Base-by-base conservation (phyloP, 2,888 invertebrate species). In the Acrocera orbiculus region DNA sequence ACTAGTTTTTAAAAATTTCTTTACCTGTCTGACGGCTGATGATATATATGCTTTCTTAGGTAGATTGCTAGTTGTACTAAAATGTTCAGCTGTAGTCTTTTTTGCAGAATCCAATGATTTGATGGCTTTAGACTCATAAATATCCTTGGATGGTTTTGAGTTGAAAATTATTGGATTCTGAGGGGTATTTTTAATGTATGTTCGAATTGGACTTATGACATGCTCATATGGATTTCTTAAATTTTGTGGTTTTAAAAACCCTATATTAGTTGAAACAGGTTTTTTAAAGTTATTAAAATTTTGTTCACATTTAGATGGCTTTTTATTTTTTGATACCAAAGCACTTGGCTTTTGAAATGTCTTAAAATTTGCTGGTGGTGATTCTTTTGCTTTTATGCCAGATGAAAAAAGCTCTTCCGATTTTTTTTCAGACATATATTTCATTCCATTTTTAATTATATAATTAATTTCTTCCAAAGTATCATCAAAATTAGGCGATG, bases 381-480 rank as follows among this genome's bases (percentile, higher is more conserved):
- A 32, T 34, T 43, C 1, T 14, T 29, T 1, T 33, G 27, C 3
- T 38, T 30, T 35, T 27, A n/a, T 14, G 10, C 24, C 4, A 26
- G 28, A 24, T 32, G 30, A 14, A n/a, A 26, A 15, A 10, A n/a
- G n/a, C n/a, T n/a, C n/a, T n/a, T n/a, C n/a, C n/a, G n/a, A n/a
- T 11, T 26, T 28, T 26, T 36, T 26, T 11, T 27, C 35, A 14
- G 37, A 34, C 43, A 56, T 50, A 34, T 53, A 52, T 36, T 60
- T 51, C 41, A 51, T 45, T 3, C 58, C 61, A 17, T 53, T 51
- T 30, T 56, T 50, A 43, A 61, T 49, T 45, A 61, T 51, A 38
- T 60, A 57, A 24, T 61, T 59, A 28, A 62, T 57, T 45, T 62
- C 58, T 46, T 62, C 62, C 35, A 62, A 49, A 4, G 62, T 61